Base-by-base conservation (phyloP, 2,888 invertebrate species). In the Drosophila gaucha region DNA sequence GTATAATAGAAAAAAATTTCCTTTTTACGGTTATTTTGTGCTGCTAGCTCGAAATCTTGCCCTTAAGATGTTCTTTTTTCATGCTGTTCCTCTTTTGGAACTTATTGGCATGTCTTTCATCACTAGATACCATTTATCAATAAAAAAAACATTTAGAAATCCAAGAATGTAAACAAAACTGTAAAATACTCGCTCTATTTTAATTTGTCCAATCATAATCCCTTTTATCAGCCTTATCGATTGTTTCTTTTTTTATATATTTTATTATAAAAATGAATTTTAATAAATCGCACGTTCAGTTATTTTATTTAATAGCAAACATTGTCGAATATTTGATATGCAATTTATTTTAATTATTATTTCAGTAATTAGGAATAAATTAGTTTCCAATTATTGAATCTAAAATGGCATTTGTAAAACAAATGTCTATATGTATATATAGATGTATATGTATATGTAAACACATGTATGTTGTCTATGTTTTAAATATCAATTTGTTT, bases 401-500 rank as follows among this genome's bases (percentile, higher is more conserved):
- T 9, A 18, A 18, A 44, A n/a, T 8, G 44, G n/a, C 18, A 44
- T 41, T 41, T 16, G 41, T 6, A 26, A 41, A 41, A 16, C 41
- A 41, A 41, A 24, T 24, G 10, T 26, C 14, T 5, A 26, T 16
- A 3, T 24, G 18, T 9, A 12, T 6, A 24, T 0, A 26, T 14
- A 33, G 1, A n/a, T 22, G 3, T 16, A 18, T 16, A 3, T 18
- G 3, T 18, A n/a, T 30, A 4, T 28, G 10, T 28, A 30, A n/a
- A n/a, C n/a, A n/a, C n/a, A n/a, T n/a, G n/a, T n/a, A n/a, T n/a
- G n/a, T n/a, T n/a, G n/a, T n/a, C 28, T 2, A 28, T 28, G 33
- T 56, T 65, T 43, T 43, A 30, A 10, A 8, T 10, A 14, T 39
- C 6, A 30, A 20, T 49, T 33, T 70, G 16, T 22, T 35, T 20